Base-by-base conservation (phyloP, 2,113 vertebrate species). In the Pleuronectes platessa region DNA sequence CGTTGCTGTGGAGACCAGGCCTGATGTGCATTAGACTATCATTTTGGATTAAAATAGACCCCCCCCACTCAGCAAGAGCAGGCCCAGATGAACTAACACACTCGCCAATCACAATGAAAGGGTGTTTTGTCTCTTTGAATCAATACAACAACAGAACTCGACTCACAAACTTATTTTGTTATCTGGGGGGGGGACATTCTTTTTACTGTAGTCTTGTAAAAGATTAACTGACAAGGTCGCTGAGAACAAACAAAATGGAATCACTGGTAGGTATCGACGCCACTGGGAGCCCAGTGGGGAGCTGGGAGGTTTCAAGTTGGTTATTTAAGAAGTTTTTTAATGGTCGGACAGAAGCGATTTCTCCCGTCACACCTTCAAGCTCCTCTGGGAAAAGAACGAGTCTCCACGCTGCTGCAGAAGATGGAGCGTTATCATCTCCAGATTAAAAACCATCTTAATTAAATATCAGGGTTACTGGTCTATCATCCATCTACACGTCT, bases 1-100 rank as follows among this genome's bases (percentile, higher is more conserved):
- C 7, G 93, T 94, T 93, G 87, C 89, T 68, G 61, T 91, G 92
- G 94, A 83, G 87, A 94, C 88, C 69, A 26, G 64, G 71, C 53
- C 74, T 82, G 73, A 87, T 89, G 83, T 90, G 82, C 35, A 86
- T 31, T 31, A 31, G 31, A 31, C 31, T 31, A 31, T 31, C 31
- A 31, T 87, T 88, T 81, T 76, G 84, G 79, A 74, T 75, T 9
- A 71, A 92, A 88, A 89, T 90, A 90, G 76, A 83, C 70, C 51
- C 77, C 65, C 68, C 75, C 65, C 68, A 6, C 74, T 78, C 73
- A 24, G 77, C 37, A 53, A 54, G 77, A 61, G 71, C 78, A 73
- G 68, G 49, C 76, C 81, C 27, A 65, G 42, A 65, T 65, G 35
- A 76, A 77, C 58, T 79, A 78, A 70, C 53, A 60, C 47, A 18